Percentiles rank a stretch among this genome's conserved stretches.
phyloP scores from a whole-genome alignment of 1,140 invertebrate genomes.

The Schmidtea mediterranea region DNA sequence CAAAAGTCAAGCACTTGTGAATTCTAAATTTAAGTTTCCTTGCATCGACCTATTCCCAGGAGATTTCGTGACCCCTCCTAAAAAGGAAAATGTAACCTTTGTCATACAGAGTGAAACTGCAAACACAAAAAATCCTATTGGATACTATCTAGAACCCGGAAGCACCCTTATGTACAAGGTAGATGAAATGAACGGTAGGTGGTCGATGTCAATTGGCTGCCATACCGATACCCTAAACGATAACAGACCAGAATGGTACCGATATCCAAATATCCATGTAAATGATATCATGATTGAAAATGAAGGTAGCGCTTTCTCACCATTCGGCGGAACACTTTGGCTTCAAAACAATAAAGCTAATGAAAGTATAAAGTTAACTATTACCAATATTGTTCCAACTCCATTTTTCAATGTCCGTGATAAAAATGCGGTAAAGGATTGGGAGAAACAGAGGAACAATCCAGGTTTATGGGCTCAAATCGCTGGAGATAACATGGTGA shows the following conservation, averaged over 20 bases:
- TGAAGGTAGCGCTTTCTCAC: not conserved
- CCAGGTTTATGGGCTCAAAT: not conserved
- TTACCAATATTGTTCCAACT: not conserved
- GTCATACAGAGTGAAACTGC: not conserved
- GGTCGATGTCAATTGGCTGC: not conserved
- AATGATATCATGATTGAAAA: not conserved
- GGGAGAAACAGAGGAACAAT: not conserved
- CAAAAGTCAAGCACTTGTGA: not conserved
- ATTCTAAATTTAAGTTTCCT: not conserved
- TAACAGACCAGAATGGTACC: not conserved
- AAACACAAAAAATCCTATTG: not conserved
- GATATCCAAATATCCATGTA: not conserved
- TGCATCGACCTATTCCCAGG: not conserved
- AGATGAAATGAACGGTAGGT: not conserved
- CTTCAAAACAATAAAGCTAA: not conserved
- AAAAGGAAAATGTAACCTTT: not conserved
- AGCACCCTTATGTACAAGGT: not conserved
- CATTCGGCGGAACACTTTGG: not conserved
- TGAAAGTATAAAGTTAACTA: not conserved
- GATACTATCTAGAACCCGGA: not conserved
- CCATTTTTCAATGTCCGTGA: not conserved
- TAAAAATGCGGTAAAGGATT: not conserved
- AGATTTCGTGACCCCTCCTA: not conserved
- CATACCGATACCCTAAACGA: not conserved
- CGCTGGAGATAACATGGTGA: not conserved